Base-by-base conservation (phyloP, 2,888 invertebrate genomes). In the Slavum lentiscoides region DNA sequence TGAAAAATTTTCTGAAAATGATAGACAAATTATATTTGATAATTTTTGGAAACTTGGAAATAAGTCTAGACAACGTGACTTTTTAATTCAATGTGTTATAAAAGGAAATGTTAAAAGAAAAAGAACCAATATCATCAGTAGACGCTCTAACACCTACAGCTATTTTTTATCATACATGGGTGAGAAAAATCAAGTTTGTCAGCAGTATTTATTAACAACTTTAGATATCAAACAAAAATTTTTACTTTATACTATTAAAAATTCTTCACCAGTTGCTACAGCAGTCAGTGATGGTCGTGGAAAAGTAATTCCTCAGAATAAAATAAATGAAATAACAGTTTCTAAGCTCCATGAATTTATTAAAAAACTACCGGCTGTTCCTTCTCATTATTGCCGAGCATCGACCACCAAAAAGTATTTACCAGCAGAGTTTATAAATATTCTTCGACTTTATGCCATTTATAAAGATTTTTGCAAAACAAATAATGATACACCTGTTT, bases 21-120 rank as follows among this genome's bases (percentile, higher is more conserved):
- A 74, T 39, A 11, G 74, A 37, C 17, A 59, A 59, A 61, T 19
- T n/a, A 37, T 74, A 1, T 61, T 74, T 62, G 37, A 74, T 39
- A 59, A 58, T 19, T 74, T 58, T 74, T 74, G 74, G 74, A 61
- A 59, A 62, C 39, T 58, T 61, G 30, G 30, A 19, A 61, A 21
- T 61, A 37, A 59, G n/a, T 58, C 62, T 7, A 59, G 37, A n/a
- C 30, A 74, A 62, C 0, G 74, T 61, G 37, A 61, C 43, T 59
- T 30, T 61, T 39, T 61, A 39, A 62, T 39, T 39, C 21, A 30
- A 59, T 61, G 61, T 74, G 30, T 15, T 49, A 8, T 39, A 61
- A 74, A 61, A 37, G 37, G 39, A 58, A 59, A 21, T 39, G 43
- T n/a, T n/a, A 19, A 53, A 62, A 59, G 58, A 53, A 30, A 61